Evolutionary conservation across 37 sponge, comb jelly and placozoan genomes (phyloP), one percentile per base, ranked within the genome.

Genomic region (Oscarella lobularis): DNA sequence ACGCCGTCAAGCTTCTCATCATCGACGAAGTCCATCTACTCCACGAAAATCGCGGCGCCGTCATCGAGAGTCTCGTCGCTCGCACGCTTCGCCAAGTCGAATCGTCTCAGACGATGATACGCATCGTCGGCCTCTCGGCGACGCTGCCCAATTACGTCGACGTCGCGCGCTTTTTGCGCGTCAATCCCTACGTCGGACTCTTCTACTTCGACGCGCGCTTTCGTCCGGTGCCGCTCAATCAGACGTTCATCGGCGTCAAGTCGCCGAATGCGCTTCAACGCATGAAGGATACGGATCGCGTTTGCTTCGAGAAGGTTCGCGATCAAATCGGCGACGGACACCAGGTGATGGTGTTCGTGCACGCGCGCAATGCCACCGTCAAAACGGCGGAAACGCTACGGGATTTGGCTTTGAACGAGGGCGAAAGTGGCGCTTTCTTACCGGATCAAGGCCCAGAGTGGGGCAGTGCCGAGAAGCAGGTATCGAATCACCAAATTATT

Each of bases 271-370:
- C 40, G 41, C 70, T 93, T 66, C 86, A 86, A 77, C 88, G 81
- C 75, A 41, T 88, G 80, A 80, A 75, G 67, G 89, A 97, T 36
- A 93, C 89, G 91, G 94, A 97, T 3, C 73, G 72, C 39, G 85
- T 92, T n/a, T 97, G 99, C 83, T 97, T 90, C 71, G 94, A 97
- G 31, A 97, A 88, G 35, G 99, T 84, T 33, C 80, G 91, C 35
- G 82, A 84, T n/a, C 75, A 85, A 35, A 75, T 93, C 1, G 66
- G 80, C 39, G 67, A 81, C 1, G 92, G 89, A 20, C 74, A 93
- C 33, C 99, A 97, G 85, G 98, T 92, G 74, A 85, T 97, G 83
- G 94, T 97, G 55, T 97, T 97, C 86, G 99, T 97, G 0, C 99
- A 97, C 86, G 87, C 94, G 31, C 78, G 99, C 29, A 97, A 97